Percentiles rank a stretch among this genome's conserved stretches.
Evolutionary conservation across 23 tunicate genomes (phyloP).

Genomic region (Halocynthia roretzi): DNA sequence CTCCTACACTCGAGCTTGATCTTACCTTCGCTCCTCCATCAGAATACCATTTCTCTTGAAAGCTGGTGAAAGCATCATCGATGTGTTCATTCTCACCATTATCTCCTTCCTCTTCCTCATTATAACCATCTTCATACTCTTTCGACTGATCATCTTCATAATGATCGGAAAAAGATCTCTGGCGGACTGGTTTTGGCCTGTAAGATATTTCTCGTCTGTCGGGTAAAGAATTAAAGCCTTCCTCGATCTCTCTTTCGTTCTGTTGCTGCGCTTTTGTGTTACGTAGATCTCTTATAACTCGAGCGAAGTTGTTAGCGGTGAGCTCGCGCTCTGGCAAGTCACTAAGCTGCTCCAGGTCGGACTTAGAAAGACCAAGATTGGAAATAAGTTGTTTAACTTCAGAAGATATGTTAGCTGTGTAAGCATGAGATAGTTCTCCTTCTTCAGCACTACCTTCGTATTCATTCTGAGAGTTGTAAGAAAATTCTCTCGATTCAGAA

Average conservation of each 20-base stretch:
- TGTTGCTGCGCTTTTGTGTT: not conserved
- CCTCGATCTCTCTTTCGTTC: not conserved
- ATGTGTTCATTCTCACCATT: not conserved
- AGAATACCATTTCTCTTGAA: constrained; percentile 30
- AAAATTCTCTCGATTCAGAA: not conserved
- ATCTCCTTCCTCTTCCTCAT: not conserved
- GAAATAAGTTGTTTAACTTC: constrained; percentile 51
- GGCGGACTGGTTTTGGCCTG: not conserved
- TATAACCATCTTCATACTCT: not conserved
- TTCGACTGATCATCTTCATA: not conserved
- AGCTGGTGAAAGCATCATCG: constrained; percentile 15
- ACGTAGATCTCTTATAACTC: constrained; percentile 32
- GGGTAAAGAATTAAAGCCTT: not conserved
- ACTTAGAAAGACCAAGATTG: constrained; percentile 48
- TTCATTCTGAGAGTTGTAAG: not conserved
- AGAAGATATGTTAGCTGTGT: constrained; percentile 6
- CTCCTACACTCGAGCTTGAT: not conserved
- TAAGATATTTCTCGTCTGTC: too few relatives aligned
- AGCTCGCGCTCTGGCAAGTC: constrained; percentile 57
- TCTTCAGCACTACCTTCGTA: not conserved
- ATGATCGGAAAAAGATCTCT: not conserved
- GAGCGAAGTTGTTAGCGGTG: constrained; percentile 37
- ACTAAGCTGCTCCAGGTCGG: constrained; percentile 64
- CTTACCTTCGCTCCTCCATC: constrained; percentile 15
- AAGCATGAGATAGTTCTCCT: not conserved